A percentile compares a stretch with the other conserved stretches of the same genome.
Evolutionary conservation across 2,797 vertebrate genomes (phyloP).

Genomic region (Rhinella marina): DNA sequence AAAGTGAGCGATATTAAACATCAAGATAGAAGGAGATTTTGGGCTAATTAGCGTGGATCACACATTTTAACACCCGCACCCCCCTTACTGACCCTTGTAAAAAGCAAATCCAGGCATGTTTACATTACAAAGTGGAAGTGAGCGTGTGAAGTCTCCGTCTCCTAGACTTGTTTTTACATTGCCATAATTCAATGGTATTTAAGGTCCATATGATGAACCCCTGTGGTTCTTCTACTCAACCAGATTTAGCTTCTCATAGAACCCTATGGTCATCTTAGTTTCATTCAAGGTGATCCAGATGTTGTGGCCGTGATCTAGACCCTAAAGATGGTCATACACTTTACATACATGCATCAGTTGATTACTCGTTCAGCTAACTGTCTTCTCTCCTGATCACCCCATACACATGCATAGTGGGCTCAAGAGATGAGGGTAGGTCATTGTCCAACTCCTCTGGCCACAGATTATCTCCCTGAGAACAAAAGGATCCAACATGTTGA

Average conservation of each 20-base stretch:
- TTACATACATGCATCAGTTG: no score
- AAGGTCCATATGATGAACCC: neutral
- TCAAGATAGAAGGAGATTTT: constrained; percentile 1
- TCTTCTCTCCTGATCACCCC: no score
- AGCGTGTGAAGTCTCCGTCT: neutral
- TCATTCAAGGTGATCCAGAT: neutral
- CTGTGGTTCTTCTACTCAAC: neutral
- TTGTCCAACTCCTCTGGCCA: no score
- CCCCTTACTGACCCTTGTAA: neutral
- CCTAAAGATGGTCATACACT: neutral
- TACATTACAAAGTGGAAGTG: neutral
- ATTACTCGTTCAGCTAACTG: no score
- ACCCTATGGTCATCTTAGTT: neutral
- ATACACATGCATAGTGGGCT: no score
- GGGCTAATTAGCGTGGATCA: constrained; percentile 29
- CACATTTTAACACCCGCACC: neutral
- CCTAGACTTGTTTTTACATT: neutral
- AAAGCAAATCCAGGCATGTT: neutral
- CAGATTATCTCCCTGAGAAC: no score
- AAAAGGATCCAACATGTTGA: no score
- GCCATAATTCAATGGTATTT: no score
- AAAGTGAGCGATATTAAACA: constrained; percentile 30
- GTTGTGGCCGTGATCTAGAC: neutral
- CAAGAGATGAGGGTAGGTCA: no score
- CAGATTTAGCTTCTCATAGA: neutral